Conservation (phyloP, 2,888 invertebrate genomes). For the Hypomecis punctinalis region DNA sequence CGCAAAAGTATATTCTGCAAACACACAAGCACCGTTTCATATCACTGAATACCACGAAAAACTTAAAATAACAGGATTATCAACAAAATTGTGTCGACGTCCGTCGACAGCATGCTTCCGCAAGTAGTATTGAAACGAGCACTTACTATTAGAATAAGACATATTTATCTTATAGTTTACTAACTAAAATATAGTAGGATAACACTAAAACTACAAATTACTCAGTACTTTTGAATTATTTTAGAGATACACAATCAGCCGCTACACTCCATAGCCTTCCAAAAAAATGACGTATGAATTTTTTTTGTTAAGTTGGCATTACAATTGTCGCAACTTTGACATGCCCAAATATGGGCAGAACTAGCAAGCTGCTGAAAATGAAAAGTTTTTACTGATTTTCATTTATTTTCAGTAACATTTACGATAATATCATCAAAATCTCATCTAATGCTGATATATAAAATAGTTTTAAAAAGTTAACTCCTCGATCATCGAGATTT, state of each 20-base stretch:
- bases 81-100: conserved; percentile 44
- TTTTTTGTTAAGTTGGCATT: conserved; percentile 62
- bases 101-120: conserved; percentile 54
- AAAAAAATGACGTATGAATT: conserved; percentile 74
- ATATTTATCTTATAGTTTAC: conserved; percentile 66
- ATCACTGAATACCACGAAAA: conserved; percentile 42
- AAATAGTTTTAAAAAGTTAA: too few species aligned
- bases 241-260: conserved; percentile 76
- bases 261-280: conserved; percentile 69
- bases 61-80: conserved; percentile 44
- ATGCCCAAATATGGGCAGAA: conserved; percentile 71
- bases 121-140: conserved; percentile 44
- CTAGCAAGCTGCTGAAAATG: background rate
- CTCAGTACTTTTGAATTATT: conserved; percentile 71
- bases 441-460: too few species aligned
- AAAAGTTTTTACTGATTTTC: too few species aligned
- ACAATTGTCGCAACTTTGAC: conserved; percentile 47
- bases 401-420: too few species aligned
- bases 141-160: conserved; percentile 83
- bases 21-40: conserved; percentile 51
- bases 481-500: too few species aligned
- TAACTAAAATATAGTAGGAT: conserved; percentile 61
- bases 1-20: conserved; percentile 94
- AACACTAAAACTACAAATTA: conserved; percentile 58
- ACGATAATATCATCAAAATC: too few species aligned